phyloP scores from a whole-genome alignment of 2,797 vertebrate genomes.

The Hapalemur alaotrensis region DNA sequence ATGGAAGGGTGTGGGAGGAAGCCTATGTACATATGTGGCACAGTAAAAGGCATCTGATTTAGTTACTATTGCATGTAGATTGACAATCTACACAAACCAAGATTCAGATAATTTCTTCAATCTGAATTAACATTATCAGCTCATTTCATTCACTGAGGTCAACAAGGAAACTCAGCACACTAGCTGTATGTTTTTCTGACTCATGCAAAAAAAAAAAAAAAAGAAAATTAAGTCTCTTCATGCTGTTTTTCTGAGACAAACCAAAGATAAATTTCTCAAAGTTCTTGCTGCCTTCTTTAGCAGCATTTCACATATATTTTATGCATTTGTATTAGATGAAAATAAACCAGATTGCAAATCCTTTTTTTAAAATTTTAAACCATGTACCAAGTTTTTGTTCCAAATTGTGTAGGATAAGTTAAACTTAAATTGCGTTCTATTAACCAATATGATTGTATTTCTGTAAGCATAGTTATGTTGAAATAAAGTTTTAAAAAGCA shows the following conservation, averaged over 20 bases:
- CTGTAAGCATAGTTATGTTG: constrained; percentile 86
- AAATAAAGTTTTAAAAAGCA: constrained; percentile 87
- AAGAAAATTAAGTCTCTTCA: not conserved
- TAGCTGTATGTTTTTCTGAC: no score
- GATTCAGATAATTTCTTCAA: constrained; percentile 73
- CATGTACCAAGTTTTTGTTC: constrained; percentile 82
- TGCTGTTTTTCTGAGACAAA: constrained; percentile 85
- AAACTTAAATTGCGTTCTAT: constrained; percentile 85
- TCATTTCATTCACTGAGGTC: constrained; percentile 73
- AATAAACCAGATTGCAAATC: constrained; percentile 82
- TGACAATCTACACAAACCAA: constrained; percentile 72
- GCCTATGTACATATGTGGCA: constrained; percentile 74
- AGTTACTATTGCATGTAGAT: constrained; percentile 59
- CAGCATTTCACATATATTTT: constrained; percentile 84
- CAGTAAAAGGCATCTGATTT: constrained; percentile 73
- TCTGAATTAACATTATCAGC: constrained; percentile 74
- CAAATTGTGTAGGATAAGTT: constrained; percentile 84
- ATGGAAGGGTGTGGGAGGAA: not conserved
- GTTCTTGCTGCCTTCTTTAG: constrained; percentile 82
- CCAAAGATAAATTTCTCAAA: constrained; percentile 87
- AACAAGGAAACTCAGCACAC: no score
- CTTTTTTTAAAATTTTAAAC: constrained; percentile 81
- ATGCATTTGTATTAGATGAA: constrained; percentile 85
- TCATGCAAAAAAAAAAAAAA: not conserved
- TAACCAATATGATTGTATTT: constrained; percentile 86